phyloP scores from a whole-genome alignment of 2,888 invertebrate genomes.

The Lampropteryx suffumata region DNA sequence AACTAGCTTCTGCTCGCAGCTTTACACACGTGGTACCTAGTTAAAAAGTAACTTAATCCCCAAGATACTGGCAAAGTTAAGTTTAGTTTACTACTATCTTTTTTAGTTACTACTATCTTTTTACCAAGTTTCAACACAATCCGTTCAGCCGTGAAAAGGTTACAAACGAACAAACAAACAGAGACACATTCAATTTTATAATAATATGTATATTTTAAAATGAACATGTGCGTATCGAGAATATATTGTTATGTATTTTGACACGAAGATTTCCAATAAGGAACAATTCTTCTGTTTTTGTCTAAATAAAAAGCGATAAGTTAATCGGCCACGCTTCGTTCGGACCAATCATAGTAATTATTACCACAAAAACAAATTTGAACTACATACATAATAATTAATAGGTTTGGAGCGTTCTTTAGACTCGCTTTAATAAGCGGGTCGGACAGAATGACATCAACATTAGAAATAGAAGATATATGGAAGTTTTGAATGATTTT shows the following conservation, averaged over 20 bases:
- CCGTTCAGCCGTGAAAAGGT: no score
- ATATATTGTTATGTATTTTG: background rate
- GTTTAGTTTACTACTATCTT: no score
- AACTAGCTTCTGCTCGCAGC: no score
- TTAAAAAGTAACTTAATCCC: no score
- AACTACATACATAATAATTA: constrained; percentile 16
- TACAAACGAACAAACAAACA: no score
- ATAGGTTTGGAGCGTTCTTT: constrained; percentile 3
- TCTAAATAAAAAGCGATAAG: constrained; percentile 10
- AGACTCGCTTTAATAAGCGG: background rate
- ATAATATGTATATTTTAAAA: no score
- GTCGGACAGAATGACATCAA: constrained; percentile 5
- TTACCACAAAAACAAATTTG: constrained; percentile 15
- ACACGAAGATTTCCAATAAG: constrained; percentile 14
- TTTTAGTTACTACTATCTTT: no score
- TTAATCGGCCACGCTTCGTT: constrained; percentile 21
- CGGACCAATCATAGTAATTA: constrained; percentile 14
- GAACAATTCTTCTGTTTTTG: constrained; percentile 16
- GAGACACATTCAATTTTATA: no score
- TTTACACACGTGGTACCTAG: no score
- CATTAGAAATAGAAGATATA: background rate
- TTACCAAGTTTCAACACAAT: no score
- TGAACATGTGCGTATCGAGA: background rate
- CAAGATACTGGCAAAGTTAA: no score
- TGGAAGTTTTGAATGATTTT: background rate